Evolutionary conservation across 2,888 invertebrate genomes (phyloP).

Genomic region (Teleogryllus oceanicus): DNA sequence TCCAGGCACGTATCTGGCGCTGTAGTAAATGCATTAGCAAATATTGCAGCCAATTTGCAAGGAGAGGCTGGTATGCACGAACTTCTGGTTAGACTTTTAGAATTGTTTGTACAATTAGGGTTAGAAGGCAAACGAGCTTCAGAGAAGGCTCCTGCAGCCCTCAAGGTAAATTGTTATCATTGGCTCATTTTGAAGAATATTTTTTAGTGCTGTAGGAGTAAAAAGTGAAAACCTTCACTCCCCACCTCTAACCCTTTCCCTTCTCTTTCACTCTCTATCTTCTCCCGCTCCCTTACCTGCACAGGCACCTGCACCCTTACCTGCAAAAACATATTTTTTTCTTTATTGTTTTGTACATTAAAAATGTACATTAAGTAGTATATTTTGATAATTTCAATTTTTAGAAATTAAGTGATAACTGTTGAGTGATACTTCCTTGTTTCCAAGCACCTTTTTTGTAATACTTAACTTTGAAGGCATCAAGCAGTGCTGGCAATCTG

Average conservation of each 20-base stretch:
- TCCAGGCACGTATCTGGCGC: slow-evolving; percentile 81
- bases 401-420: slow-evolving; percentile 18
- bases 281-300: no score
- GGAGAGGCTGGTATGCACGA: slow-evolving; percentile 82
- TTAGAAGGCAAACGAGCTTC: slow-evolving; percentile 94
- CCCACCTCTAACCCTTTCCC: no score
- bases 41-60: slow-evolving; percentile 90
- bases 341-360: no score
- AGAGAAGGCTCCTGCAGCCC: slow-evolving; percentile 76
- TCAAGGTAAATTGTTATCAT: slow-evolving; percentile 49
- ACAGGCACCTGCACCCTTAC: no score
- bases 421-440: slow-evolving; percentile 21
- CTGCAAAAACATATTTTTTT: no score
- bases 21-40: slow-evolving; percentile 93
- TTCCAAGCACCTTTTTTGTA: neutral
- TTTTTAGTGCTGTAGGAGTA: no score
- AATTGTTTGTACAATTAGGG: slow-evolving; percentile 96
- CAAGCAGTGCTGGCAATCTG: slow-evolving; percentile 93
- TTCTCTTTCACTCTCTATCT: no score
- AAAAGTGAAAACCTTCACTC: no score
- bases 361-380: no score
- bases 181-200: no score
- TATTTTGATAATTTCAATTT: no score
- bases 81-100: slow-evolving; percentile 80
- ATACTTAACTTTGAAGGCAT: slow-evolving; percentile 61